Conservation (phyloP, 2,113 vertebrate genomes). For the Bubo blakistoni region DNA sequence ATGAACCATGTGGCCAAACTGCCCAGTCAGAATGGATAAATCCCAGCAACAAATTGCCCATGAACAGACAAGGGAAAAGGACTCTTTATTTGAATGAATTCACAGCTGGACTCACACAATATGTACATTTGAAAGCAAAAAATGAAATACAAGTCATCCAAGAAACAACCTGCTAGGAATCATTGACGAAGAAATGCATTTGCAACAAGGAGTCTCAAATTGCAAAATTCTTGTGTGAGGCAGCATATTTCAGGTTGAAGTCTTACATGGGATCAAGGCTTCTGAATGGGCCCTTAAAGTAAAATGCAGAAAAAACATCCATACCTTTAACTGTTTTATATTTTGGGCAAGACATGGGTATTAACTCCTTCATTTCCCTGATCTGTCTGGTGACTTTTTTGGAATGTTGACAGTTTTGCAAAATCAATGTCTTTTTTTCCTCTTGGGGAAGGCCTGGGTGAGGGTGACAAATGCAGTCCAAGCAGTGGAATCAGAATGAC, state of each 20-base stretch:
- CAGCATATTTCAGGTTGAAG: background rate
- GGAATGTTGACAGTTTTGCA: background rate
- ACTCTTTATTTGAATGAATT: conserved; percentile 27
- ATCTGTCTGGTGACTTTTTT: background rate
- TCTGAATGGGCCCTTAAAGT: background rate
- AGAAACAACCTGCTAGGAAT: conserved; percentile 21
- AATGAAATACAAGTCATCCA: conserved; percentile 9
- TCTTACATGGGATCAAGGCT: background rate
- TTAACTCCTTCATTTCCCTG: background rate
- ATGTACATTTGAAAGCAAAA: conserved; percentile 15
- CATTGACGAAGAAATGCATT: conserved; percentile 22
- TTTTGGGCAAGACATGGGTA: background rate
- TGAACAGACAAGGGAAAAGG: background rate
- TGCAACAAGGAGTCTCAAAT: background rate
- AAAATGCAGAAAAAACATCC: background rate
- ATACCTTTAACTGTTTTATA: background rate
- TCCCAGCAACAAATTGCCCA: background rate
- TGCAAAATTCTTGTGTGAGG: background rate
- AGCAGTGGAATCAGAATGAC: background rate
- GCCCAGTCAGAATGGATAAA: background rate
- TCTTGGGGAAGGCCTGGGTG: background rate
- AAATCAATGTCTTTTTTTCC: background rate
- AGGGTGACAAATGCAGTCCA: background rate
- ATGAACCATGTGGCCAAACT: background rate
- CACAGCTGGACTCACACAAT: conserved; percentile 32